Evolutionary conservation across 2,113 vertebrate genomes (phyloP), one percentile per base, ranked within the genome.

Genomic region (Cottus gobio): DNA sequence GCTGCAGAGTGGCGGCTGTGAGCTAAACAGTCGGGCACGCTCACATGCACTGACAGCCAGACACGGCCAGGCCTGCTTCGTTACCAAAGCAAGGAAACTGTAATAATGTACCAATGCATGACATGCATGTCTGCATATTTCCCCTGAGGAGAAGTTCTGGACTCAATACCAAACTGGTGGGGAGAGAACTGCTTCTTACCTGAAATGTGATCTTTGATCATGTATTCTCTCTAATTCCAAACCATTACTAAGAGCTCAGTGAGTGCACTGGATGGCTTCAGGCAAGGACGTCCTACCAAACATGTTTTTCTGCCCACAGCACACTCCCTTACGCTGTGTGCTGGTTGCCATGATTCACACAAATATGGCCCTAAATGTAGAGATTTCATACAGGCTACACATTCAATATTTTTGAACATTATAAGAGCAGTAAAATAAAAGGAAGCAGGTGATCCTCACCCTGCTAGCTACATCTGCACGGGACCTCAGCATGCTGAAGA

Each of bases 361-460:
- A 58, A 39, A 54, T 52, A 68, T 44, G 5, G 5, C 34, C 8
- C 20, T 44, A 48, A 37, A 68, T 42, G 64, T 9, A 63, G 22
- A 75, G 48, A 68, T 57, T 62, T 42, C 44, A 60, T 8, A 52
- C 37, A 80, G 30, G 50, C 37, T 46, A 37, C 8, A 15, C 26
- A 44, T 39, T 64, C 42, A 44, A 63, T 22, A 12, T 63, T 69
- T 63, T 71, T 68, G 61, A 78, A 62, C 46, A 54, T 11, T 22
- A 39, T 22, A n/a, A 71, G 62, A 82, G 75, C 30, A 34, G n/a
- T 60, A 13, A 42, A 67, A 22, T 71, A 13, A 61, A 80, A 88
- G 69, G 42, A 74, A 87, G 87, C 80, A 70, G 83, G 81, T 34
- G 30, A 75, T 80, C 46, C 63, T 79, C 64, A 36, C 37, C 15